Base-by-base conservation (phyloP, 1,140 invertebrate species). In the Conus ventricosus region DNA sequence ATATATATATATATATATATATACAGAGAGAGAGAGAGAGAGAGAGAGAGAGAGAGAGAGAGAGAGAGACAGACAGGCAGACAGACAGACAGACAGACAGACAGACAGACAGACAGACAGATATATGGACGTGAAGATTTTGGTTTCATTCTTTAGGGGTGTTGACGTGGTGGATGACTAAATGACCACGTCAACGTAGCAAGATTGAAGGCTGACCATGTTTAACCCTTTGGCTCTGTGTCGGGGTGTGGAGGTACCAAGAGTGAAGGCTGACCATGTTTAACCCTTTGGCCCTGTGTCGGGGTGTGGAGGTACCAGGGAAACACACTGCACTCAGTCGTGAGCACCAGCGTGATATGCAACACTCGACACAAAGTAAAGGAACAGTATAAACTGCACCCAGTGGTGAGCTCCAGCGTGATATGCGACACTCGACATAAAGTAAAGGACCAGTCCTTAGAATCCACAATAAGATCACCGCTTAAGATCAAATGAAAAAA, bases 51-150 rank as follows among this genome's bases (percentile, higher is more conserved):
- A n/a, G n/a, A n/a, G n/a, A n/a, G n/a, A n/a, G n/a, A n/a, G n/a
- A n/a, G n/a, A n/a, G n/a, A n/a, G n/a, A n/a, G n/a, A n/a, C n/a
- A n/a, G n/a, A n/a, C n/a, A n/a, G n/a, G n/a, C n/a, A n/a, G n/a
- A n/a, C n/a, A n/a, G n/a, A n/a, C n/a, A n/a, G n/a, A n/a, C 20
- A 83, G 81, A 57, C 6, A 83, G 8, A 55, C 81, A 83, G 67
- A 71, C 15, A 71, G 67, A 71, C 5, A 71, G 67, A 71, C 15
- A 71, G 67, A 71, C 15, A 71, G 67, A 71, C 8, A 17, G 20
- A 5, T 5, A 17, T 20, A 17, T 13, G 17, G 67, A 23, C 13
- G 8, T 20, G 67, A 71, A 23, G 67, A 71, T 57, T 13, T 57
- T 13, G 6, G 6, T 57, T 13, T 57, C 55, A 7, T 13, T 57